Evolutionary conservation across 1,140 invertebrate species (phyloP).

Genomic region (Ditylenchus dipsaci): DNA sequence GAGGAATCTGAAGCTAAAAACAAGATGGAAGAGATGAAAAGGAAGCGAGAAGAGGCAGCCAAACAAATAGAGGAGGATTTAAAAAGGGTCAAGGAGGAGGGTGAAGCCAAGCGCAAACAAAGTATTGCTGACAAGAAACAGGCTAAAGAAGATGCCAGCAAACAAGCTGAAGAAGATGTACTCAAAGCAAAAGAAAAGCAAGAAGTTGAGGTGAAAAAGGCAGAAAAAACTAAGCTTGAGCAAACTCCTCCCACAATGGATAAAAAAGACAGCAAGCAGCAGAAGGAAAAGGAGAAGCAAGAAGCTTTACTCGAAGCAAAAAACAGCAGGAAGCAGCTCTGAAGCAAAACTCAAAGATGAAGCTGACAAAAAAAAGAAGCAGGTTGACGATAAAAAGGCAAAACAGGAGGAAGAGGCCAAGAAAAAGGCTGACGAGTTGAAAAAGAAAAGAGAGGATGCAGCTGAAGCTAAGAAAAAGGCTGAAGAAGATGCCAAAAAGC

Average conservation of each 20-base stretch:
- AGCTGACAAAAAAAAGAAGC: conserved; percentile 13
- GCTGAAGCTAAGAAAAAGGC: conserved; percentile 3
- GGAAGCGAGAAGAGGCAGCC: conserved; percentile 15
- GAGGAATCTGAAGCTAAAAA: conserved; percentile 16
- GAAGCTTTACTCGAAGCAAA: background rate
- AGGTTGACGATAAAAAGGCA: conserved; percentile 11
- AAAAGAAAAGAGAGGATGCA: conserved; percentile 1
- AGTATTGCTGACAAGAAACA: background rate
- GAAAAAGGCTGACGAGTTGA: background rate
- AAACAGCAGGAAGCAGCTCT: background rate
- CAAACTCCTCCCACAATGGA: too few relatives aligned
- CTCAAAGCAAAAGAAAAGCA: too few relatives aligned
- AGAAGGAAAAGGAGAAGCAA: conserved; percentile 1
- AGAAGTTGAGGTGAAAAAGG: too few relatives aligned
- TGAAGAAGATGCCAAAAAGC: conserved; percentile 5
- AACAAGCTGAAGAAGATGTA: too few relatives aligned
- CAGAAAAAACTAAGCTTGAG: too few relatives aligned
- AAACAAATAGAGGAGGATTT: conserved; percentile 12
- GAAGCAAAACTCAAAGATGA: background rate
- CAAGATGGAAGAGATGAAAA: conserved; percentile 12
- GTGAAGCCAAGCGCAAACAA: background rate
- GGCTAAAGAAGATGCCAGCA: too few relatives aligned
- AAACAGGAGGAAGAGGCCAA: conserved; percentile 12
- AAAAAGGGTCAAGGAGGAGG: conserved; percentile 4
- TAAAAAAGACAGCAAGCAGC: background rate